Evolutionary conservation across 2,113 vertebrate species (phyloP), one percentile per base, ranked within the genome.

Genomic region (Xiphophorus maculatus): DNA sequence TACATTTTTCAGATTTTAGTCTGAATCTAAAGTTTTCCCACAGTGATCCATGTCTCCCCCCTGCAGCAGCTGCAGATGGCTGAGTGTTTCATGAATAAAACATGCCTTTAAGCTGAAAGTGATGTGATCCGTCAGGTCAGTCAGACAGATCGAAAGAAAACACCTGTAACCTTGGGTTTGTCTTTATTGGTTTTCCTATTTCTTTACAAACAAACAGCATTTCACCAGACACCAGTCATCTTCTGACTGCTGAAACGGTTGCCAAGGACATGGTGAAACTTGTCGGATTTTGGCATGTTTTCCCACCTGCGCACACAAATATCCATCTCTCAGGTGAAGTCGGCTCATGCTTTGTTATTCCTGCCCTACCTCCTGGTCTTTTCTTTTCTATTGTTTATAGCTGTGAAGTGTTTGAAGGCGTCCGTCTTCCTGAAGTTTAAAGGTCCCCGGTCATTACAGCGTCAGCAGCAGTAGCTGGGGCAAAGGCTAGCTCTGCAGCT

Each of bases 361-460:
- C 58, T 14, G 48, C 69, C 67, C 64, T n/a, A n/a, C 27, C 27
- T 1, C 42, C 42, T 44, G 32, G 0, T 8, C 61, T 37, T 72
- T 54, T 82, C 66, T 19, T 78, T 61, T 30, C 2, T 11, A 11
- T 0, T 48, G 19, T 48, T 48, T 48, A 19, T 48, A 19, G 17
- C 12, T 10, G 0, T 28, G 19, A 27, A 28, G 62, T 5, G 48
- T 75, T 54, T 35, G 69, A 71, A 64, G 78, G 44, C 63, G 74
- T 79, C 60, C 14, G 32, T 79, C 75, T 37, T 40, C 32, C 54
- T 28, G 66, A 66, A 61, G 71, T 65, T 80, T 73, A 69, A 77
- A 80, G 84, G 88, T 79, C 69, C 64, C 33, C 42, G 48, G 76
- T 84, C 76, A 77, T 85, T 74, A 84, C 82, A 79, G 88, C 29